A percentile compares a stretch with the other conserved stretches of the same genome.
These are phyloP conservation scores for Boulengeromyrus knoepffleri DNA, from an alignment of 2,113 vertebrate genomes.

Conservation along the genomic window DNA sequence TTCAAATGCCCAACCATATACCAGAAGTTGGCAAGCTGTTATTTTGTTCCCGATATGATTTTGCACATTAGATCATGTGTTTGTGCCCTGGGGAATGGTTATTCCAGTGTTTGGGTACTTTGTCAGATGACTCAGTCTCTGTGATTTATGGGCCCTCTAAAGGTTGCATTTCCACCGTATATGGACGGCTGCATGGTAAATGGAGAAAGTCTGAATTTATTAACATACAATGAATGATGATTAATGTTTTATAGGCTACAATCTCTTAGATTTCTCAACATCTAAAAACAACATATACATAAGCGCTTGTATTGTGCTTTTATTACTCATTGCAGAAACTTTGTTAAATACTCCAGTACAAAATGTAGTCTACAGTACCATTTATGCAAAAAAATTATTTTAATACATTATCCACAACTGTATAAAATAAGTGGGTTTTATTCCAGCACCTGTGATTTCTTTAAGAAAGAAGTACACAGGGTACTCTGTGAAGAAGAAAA, in stretches of 20 bases:
- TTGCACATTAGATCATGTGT: constrained; percentile 66
- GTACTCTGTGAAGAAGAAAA: constrained; percentile 26
- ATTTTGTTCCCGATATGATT: constrained; percentile 56
- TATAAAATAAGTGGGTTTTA: constrained; percentile 38
- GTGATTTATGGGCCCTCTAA: constrained; percentile 73
- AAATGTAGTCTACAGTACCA: constrained; percentile 35
- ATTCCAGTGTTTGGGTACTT: constrained; percentile 70
- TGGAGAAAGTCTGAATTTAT: constrained; percentile 78
- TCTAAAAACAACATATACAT: constrained; percentile 61
- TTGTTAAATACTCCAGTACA: constrained; percentile 36
- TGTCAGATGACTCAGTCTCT: constrained; percentile 68
- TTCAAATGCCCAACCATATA: constrained; percentile 32
- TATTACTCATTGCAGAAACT: constrained; percentile 44
- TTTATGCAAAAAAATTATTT: constrained; percentile 30
- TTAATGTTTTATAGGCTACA: constrained; percentile 73
- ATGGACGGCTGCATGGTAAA: constrained; percentile 71
- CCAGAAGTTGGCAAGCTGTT: constrained; percentile 39
- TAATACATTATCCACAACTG: constrained; percentile 44
- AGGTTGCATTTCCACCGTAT: constrained; percentile 70
- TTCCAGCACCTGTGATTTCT: constrained; percentile 46
- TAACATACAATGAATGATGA: constrained; percentile 82
- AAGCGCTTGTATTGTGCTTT: constrained; percentile 42
- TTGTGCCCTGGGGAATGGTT: constrained; percentile 65
- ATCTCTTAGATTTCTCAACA: constrained; percentile 65
- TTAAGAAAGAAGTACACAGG: constrained; percentile 31